A percentile compares a stretch with the other conserved stretches of the same genome.
Evolutionary conservation across 2,888 invertebrate genomes (phyloP).

Genomic region (Fragum whitleyi): DNA sequence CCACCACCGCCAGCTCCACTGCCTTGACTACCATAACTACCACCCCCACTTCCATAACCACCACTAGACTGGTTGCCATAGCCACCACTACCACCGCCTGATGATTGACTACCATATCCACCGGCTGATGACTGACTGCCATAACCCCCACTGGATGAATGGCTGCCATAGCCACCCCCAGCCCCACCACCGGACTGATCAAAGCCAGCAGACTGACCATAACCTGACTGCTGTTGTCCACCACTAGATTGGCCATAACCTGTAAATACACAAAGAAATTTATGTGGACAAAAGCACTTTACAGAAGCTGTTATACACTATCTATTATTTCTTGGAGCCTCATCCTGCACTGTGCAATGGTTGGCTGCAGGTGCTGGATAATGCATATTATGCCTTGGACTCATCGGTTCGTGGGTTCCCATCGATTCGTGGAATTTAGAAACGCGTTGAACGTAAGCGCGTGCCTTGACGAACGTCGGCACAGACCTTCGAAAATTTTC

Average conservation of each 20-base stretch:
- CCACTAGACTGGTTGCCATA: conserved; percentile 43
- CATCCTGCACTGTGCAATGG: too few species aligned
- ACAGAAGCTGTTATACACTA: too few species aligned
- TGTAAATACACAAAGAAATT: not conserved
- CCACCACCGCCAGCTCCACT: conserved; percentile 8
- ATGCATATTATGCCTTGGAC: too few species aligned
- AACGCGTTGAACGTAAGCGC: too few species aligned
- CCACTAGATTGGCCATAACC: conserved; percentile 38
- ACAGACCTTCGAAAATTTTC: too few species aligned
- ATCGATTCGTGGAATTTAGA: too few species aligned
- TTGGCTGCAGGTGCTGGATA: too few species aligned
- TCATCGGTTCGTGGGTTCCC: too few species aligned
- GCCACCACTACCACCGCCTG: conserved; percentile 53
- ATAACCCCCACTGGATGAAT: conserved; percentile 49
- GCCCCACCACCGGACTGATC: conserved; percentile 46
- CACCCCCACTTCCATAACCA: conserved; percentile 41
- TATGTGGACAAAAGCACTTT: too few species aligned
- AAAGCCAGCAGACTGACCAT: conserved; percentile 45
- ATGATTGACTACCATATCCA: conserved; percentile 36
- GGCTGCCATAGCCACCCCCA: conserved; percentile 46
- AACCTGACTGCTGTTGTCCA: conserved; percentile 30
- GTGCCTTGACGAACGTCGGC: too few species aligned
- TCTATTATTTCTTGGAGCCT: too few species aligned
- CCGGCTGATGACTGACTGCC: conserved; percentile 39
- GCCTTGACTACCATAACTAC: conserved; percentile 42